Evolutionary conservation across 2,797 vertebrate genomes (phyloP).

Genomic region (Lepilemur ruficaudatus): DNA sequence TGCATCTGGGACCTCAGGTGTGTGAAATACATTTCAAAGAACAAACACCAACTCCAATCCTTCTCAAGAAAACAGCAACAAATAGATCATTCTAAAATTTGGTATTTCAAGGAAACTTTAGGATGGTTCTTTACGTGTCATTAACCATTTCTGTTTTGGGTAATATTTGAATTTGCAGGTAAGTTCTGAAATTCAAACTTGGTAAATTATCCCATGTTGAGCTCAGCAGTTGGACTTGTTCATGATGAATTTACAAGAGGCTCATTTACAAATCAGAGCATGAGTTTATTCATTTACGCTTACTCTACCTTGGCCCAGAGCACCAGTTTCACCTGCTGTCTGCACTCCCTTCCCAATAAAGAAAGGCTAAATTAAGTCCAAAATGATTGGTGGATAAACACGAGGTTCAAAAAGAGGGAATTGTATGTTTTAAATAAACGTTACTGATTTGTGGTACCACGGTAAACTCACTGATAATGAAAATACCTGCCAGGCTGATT

Average conservation of each 20-base stretch:
- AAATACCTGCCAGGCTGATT: slow-evolving; percentile 40
- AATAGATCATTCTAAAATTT: not conserved
- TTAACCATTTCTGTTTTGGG: not conserved
- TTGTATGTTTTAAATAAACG: slow-evolving; percentile 17
- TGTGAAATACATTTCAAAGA: slow-evolving; percentile 3
- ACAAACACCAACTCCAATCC: not conserved
- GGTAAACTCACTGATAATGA: slow-evolving; percentile 2
- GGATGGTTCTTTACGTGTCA: not conserved
- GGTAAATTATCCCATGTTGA: not conserved
- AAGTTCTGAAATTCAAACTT: slow-evolving; percentile 34
- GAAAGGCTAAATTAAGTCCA: slow-evolving; percentile 31
- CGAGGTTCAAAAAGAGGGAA: not conserved
- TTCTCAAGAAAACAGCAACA: not conserved
- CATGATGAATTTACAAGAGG: not conserved
- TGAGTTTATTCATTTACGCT: slow-evolving; percentile 10
- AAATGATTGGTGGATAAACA: slow-evolving; percentile 25
- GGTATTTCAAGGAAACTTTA: not conserved
- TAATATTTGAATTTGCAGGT: slow-evolving; percentile 29
- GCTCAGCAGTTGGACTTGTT: not conserved
- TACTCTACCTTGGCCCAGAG: not conserved
- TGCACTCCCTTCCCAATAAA: not conserved
- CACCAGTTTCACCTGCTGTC: not conserved
- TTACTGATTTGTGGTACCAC: slow-evolving; percentile 27
- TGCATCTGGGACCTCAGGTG: not conserved
- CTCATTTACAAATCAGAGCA: not conserved